phyloP scores from a whole-genome alignment of 2,797 vertebrate species.

The Scolopax bukidnonensis region DNA sequence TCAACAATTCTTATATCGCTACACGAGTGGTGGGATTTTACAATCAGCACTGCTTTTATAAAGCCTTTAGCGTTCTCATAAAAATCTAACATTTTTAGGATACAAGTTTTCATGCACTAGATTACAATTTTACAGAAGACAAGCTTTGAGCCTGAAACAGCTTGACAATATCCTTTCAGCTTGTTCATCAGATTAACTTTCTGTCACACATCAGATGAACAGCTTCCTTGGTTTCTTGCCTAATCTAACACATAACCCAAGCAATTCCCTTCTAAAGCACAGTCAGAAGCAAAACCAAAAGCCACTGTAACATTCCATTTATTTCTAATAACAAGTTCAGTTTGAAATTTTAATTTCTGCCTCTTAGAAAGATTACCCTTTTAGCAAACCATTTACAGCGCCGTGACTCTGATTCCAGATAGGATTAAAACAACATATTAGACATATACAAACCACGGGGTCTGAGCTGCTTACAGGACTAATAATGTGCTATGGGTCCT shows the following conservation, averaged over 20 bases:
- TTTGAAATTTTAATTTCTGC: constrained; percentile 8
- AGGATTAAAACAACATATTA: constrained; percentile 17
- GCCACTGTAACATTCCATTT: not conserved
- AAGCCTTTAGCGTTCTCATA: not conserved
- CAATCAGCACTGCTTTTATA: not conserved
- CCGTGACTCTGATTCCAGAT: not conserved
- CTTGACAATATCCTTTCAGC: constrained; percentile 29
- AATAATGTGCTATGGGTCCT: constrained; percentile 48
- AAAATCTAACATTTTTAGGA: not conserved
- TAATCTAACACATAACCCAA: constrained; percentile 22
- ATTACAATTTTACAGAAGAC: not conserved
- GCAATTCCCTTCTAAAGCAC: not conserved
- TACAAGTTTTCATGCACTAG: not conserved
- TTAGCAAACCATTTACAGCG: constrained; percentile 26
- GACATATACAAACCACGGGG: constrained; percentile 9
- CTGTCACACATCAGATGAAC: constrained; percentile 37
- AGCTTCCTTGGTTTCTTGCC: constrained; percentile 47
- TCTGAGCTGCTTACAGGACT: constrained; percentile 27
- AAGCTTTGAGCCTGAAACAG: constrained; percentile 30
- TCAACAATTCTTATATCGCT: not conserved
- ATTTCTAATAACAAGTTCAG: not conserved
- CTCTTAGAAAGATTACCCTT: constrained; percentile 31
- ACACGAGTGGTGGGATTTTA: not conserved
- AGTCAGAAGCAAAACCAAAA: not conserved
- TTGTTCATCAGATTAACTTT: constrained; percentile 44